Percentiles rank a stretch among this genome's conserved stretches.
These are phyloP conservation scores for Cardiocondyla obscurior DNA, from an alignment of 1,140 invertebrate genomes.

Conservation along the genomic window DNA sequence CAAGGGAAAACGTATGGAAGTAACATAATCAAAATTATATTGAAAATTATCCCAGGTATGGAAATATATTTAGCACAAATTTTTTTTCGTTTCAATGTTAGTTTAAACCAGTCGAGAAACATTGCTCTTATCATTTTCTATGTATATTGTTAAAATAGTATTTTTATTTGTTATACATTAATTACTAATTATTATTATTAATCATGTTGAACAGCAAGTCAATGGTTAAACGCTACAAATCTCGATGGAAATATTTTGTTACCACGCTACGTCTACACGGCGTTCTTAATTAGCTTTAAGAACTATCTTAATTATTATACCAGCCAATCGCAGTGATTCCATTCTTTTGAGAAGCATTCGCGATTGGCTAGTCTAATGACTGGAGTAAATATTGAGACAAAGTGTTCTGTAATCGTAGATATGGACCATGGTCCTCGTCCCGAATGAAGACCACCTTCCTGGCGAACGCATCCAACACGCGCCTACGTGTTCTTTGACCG, in stretches of 20 bases:
- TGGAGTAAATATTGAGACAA: no score
- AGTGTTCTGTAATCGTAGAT: no score
- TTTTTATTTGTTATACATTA: neutral
- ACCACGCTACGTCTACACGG: no score
- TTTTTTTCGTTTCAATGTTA: neutral
- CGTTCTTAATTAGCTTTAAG: no score
- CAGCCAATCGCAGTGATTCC: no score
- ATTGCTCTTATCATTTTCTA: neutral
- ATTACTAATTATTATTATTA: neutral
- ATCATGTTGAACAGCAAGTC: no score
- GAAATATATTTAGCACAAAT: neutral
- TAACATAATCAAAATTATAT: neutral
- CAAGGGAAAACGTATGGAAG: neutral
- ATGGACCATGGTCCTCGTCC: neutral
- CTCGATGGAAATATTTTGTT: no score
- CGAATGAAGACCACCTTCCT: neutral
- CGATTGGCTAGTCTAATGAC: no score
- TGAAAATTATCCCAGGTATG: neutral
- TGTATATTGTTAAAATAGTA: neutral
- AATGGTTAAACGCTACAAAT: no score
- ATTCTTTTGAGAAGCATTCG: no score
- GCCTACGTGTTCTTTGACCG: conserved; percentile 41
- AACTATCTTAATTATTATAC: no score
- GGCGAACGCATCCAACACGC: neutral
- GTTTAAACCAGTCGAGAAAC: neutral